Percentiles rank a stretch among this genome's conserved stretches.
Evolutionary conservation across 2,888 invertebrate genomes (phyloP).

Genomic region (Rhagium mordax): DNA sequence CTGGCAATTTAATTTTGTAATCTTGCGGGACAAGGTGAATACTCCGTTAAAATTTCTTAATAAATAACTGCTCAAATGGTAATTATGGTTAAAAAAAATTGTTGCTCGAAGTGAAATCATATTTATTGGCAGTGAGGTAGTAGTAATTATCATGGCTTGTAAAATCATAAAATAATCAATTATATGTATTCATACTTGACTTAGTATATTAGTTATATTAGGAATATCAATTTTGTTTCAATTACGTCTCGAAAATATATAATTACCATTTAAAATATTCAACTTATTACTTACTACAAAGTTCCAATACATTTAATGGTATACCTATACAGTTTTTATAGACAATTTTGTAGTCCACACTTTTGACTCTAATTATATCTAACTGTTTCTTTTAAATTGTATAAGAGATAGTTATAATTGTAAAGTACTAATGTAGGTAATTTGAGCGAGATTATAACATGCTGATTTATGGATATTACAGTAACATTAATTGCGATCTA

Average conservation of each 20-base stretch:
- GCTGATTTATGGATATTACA: slow-evolving; percentile 4
- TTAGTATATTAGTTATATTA: neutral
- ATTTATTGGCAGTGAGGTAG: too few species aligned
- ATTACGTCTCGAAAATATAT: neutral
- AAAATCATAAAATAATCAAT: neutral
- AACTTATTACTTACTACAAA: neutral
- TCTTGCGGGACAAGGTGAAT: too few species aligned
- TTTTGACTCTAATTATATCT: neutral
- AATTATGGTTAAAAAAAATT: too few species aligned
- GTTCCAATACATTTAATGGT: neutral
- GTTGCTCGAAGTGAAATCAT: too few species aligned
- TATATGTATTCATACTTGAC: neutral
- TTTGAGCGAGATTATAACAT: neutral
- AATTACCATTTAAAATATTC: neutral
- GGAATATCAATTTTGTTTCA: neutral
- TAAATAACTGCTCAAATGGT: too few species aligned
- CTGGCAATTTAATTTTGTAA: too few species aligned
- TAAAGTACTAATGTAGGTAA: neutral
- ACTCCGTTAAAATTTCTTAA: too few species aligned
- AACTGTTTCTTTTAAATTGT: slow-evolving; percentile 12
- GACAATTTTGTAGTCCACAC: neutral
- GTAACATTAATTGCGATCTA: slow-evolving; percentile 16
- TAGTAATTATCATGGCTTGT: too few species aligned
- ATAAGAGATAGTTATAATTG: slow-evolving; percentile 1
- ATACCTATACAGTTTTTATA: neutral